Evolutionary conservation across 2,888 invertebrate genomes (phyloP).

Genomic region (Lithophane leautieri): DNA sequence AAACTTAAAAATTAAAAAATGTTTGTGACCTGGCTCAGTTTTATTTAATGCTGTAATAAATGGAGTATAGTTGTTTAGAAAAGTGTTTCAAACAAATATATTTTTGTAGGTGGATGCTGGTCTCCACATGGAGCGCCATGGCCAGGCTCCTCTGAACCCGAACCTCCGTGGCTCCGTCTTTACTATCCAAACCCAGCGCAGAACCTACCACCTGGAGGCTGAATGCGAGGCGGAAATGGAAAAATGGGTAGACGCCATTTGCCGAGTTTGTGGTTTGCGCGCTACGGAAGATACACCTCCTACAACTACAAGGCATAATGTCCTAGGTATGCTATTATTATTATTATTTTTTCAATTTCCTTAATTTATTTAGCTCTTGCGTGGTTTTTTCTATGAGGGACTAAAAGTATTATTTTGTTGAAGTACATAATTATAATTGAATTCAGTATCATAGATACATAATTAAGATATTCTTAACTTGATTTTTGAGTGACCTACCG

Average conservation of each 20-base stretch:
- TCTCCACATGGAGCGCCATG: constrained; percentile 94
- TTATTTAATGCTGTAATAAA: background rate
- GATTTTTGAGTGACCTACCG: background rate
- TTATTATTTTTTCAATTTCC: background rate
- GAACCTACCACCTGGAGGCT: constrained; percentile 97
- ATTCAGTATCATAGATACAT: background rate
- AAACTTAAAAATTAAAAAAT: background rate
- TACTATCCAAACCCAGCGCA: constrained; percentile 96
- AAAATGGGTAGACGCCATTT: constrained; percentile 98
- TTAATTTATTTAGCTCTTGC: background rate
- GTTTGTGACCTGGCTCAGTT: background rate
- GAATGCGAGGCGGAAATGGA: constrained; percentile 98
- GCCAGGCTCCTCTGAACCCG: constrained; percentile 93
- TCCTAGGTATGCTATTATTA: constrained; percentile 52
- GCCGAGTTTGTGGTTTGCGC: constrained; percentile 96
- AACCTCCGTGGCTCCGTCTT: constrained; percentile 92
- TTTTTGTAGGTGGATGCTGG: constrained; percentile 94
- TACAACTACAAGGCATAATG: constrained; percentile 74
- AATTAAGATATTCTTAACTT: background rate
- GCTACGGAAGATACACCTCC: constrained; percentile 89
- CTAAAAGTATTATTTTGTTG: background rate
- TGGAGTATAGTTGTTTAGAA: background rate
- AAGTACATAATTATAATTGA: background rate
- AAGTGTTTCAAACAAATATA: background rate
- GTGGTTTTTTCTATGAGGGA: background rate